Base-by-base conservation (phyloP, 2,888 invertebrate species). In the Limnephilus marmoratus region DNA sequence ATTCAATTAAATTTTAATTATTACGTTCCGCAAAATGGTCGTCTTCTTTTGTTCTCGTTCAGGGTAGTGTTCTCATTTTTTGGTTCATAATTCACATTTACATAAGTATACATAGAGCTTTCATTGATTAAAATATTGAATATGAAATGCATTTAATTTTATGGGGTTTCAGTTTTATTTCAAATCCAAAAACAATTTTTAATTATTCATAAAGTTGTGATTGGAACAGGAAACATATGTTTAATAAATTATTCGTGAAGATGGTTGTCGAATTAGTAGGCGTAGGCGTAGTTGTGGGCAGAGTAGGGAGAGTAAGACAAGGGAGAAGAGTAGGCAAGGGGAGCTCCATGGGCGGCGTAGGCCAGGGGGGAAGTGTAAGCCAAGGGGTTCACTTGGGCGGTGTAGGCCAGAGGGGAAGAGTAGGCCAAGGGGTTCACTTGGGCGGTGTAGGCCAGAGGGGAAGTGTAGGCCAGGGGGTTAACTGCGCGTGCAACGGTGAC, bases 361-460 rank as follows among this genome's bases (percentile, higher is more conserved):
- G 45, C 68, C 18, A 86, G 29, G 3, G 90, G 85, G 12, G 94
- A 93, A 11, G 93, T 87, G 85, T 94, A 94, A 29, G 94, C 94
- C 9, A 93, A 89, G 83, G 94, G 94, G 9, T 94, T 94, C 3
- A 94, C 18, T 94, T 94, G 94, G 90, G 92, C 93, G 92, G 87
- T 94, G 93, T 91, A 90, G 81, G 92, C 91, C 81, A 81, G 91
- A 18, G 89, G 93, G 49, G 94, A 94, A 15, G 94, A 92, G 92
- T 94, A 94, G 9, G 94, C 94, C 3, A 93, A 85, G 37, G 94
- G 94, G 94, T 94, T 93, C n/a, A 94, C 93, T 82, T 94, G 94
- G 49, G 94, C 92, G 29, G 91, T 91, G 80, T 94, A 91, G 53
- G 93, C 93, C 3, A 93, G 90, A 24, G 93, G 93, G 24, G 94